Evolutionary conservation across 2,888 invertebrate genomes (phyloP).

Genomic region (Mythimna albipuncta): DNA sequence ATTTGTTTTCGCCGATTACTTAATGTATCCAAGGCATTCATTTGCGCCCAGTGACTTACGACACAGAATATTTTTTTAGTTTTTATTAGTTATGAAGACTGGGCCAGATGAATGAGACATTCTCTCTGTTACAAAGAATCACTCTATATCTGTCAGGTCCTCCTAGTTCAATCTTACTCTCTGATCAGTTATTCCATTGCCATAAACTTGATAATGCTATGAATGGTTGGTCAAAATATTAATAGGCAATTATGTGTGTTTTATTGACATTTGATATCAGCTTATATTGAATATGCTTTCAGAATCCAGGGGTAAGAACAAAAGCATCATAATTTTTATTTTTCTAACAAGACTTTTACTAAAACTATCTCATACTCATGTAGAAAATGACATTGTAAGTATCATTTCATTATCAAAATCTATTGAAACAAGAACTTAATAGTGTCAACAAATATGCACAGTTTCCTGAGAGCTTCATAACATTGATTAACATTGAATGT

Average conservation of each 20-base stretch:
- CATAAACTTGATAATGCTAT: background rate
- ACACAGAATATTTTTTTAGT: too few species aligned
- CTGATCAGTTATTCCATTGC: background rate
- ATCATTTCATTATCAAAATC: conserved; percentile 10
- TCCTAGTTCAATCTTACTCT: background rate
- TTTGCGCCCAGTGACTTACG: too few species aligned
- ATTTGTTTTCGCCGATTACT: too few species aligned
- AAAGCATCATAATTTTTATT: background rate
- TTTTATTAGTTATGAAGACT: too few species aligned
- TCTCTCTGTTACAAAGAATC: too few species aligned
- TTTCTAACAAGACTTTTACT: background rate
- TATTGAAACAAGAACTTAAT: conserved; percentile 5
- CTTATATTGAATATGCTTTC: conserved; percentile 7
- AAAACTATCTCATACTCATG: too few species aligned
- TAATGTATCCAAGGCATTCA: too few species aligned
- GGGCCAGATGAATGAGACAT: too few species aligned
- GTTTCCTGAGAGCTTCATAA: conserved; percentile 22
- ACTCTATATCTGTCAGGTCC: background rate
- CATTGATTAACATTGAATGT: conserved; percentile 34
- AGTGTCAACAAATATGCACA: conserved; percentile 16
- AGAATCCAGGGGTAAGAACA: background rate
- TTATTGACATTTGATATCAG: too few species aligned
- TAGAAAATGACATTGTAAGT: background rate
- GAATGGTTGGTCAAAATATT: background rate
- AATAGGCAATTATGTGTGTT: background rate